Base-by-base conservation (phyloP, 2,113 vertebrate genomes). In the Mesocricetus auratus region DNA sequence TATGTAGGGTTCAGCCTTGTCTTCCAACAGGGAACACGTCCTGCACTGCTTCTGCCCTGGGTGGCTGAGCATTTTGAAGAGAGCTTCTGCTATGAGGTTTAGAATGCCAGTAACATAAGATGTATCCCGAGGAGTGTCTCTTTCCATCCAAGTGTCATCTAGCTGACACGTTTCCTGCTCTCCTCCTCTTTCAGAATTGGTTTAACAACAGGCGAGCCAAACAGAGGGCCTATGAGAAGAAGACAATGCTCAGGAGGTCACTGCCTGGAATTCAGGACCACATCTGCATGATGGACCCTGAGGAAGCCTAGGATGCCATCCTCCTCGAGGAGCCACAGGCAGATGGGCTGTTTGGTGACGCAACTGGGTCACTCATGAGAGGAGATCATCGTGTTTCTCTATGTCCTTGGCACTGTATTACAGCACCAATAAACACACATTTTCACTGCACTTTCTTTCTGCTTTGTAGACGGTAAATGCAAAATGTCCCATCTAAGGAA, bases 131-230 rank as follows among this genome's bases (percentile, higher is more conserved):
- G 31, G 2, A 26, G 74, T 90, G 60, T 7, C 26, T 58, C 56
- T 39, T 29, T 3, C 15, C 45, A 73, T 39, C 15, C 17, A 64
- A 8, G 45, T 3, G 10, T 11, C 60, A 31, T 33, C 42, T 22
- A 26, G 0, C 42, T 94, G 58, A 92, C 17, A 26, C 3, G 9
- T 3, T 62, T 5, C 22, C 69, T n/a, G 68, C 33, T 10, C 42
- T 31, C 7, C 33, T 96, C 87, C 90, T 22, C 56, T n/a, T 97
- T 8, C 96, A 99, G 98, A 96, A 98, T 91, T 99, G 99, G 98
- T 99, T 99, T 98, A 98, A 99, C 95, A 99, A 99, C 92, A 98
- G 98, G 87, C 97, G 98, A 66, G 98, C 98, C 90, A 99, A 98
- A 39, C 19, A 69, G 9, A 98, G 98, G 90, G 99, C 98, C 93